Conservation (phyloP, 1,140 invertebrate species). For the Cepaea nemoralis region DNA sequence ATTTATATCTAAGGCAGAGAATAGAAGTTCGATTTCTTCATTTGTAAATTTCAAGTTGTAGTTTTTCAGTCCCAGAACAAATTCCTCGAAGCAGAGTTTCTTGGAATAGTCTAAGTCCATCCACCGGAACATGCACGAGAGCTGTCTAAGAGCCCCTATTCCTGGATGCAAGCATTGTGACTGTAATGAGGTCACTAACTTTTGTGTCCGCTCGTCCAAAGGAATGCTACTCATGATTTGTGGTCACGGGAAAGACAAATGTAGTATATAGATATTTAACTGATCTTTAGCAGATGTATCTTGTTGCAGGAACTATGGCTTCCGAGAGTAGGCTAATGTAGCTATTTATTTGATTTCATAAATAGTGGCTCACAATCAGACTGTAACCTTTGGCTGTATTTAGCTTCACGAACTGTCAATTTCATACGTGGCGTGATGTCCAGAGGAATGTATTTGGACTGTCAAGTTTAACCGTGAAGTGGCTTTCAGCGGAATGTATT, state of each 20-base stretch:
- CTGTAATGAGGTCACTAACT: constrained; percentile 20
- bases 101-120: constrained; percentile 66
- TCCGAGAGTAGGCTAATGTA: no score
- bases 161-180: constrained; percentile 49
- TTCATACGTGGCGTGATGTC: no score
- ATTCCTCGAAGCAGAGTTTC: constrained; percentile 56
- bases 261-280: no score
- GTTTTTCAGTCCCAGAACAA: constrained; percentile 51
- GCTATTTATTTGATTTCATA: no score
- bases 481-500: no score
- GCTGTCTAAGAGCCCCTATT: constrained; percentile 56
- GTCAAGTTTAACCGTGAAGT: no score
- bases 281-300: no score
- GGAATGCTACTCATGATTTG: neutral
- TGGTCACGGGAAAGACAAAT: constrained; percentile 18
- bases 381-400: no score
- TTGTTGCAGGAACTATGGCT: no score
- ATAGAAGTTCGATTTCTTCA: constrained; percentile 56
- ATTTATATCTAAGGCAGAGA: constrained; percentile 59
- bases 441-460: no score
- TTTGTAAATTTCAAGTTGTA: constrained; percentile 54
- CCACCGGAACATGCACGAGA: constrained; percentile 55
- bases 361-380: no score
- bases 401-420: no score
- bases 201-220: neutral